Percentiles rank a stretch among this genome's conserved stretches.
phyloP scores from a whole-genome alignment of 2,113 vertebrate genomes.

The Antigone vipio region DNA sequence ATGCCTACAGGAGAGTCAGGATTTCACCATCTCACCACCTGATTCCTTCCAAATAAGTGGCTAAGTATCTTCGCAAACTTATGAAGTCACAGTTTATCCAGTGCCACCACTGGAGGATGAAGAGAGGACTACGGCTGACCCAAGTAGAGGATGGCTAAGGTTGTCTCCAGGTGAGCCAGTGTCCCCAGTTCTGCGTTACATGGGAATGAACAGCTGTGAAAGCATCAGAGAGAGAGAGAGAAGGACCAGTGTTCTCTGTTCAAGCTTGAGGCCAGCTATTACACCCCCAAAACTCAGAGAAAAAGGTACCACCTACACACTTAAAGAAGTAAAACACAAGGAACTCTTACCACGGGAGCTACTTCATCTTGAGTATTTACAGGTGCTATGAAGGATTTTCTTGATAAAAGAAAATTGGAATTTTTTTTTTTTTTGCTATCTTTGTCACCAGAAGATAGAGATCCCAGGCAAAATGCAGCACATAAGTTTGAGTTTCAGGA shows the following conservation, averaged over 20 bases:
- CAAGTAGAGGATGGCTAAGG: neutral
- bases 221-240: neutral
- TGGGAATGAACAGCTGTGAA: neutral
- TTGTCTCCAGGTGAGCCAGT: neutral
- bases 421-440: neutral
- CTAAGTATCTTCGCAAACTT: neutral
- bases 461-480: neutral
- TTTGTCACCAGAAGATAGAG: neutral
- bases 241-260: neutral
- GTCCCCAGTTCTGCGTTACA: neutral
- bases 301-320: neutral
- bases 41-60: neutral
- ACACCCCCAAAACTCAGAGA: neutral
- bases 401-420: neutral
- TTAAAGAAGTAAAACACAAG: neutral
- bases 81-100: neutral
- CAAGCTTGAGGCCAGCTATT: neutral
- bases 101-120: neutral
- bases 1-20: neutral
- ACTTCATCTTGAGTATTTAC: neutral
- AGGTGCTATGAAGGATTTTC: neutral
- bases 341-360: neutral
- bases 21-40: neutral
- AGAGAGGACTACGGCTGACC: neutral
- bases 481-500: neutral